Evolutionary conservation across 2,113 vertebrate species (phyloP).

Genomic region (Malurus elegans): DNA sequence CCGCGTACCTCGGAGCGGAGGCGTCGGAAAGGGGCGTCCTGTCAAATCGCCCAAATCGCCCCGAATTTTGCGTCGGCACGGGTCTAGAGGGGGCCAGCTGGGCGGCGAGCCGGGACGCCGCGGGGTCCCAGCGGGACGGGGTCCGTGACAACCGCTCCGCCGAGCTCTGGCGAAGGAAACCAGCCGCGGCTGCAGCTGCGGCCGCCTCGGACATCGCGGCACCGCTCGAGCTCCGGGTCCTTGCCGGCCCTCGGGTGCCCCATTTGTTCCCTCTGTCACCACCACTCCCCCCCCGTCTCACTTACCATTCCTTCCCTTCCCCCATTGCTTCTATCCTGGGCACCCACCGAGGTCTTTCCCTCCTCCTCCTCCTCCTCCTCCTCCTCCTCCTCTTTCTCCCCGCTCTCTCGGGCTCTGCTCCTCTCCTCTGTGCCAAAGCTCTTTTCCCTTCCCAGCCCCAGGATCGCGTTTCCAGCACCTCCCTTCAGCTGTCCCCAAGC

Average conservation of each 20-base stretch:
- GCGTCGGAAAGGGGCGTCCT: background rate
- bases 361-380: background rate
- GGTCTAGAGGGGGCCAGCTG: background rate
- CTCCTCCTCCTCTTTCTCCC: background rate
- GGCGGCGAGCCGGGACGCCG: background rate
- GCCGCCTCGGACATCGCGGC: background rate
- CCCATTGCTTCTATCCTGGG: background rate
- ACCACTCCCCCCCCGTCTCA: background rate
- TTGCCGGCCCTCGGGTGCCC: background rate
- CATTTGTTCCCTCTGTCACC: background rate
- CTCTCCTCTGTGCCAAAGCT: background rate
- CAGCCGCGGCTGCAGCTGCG: background rate
- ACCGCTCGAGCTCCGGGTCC: background rate
- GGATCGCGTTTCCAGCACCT: conserved; percentile 23
- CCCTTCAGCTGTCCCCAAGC: conserved; percentile 7
- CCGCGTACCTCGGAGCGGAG: background rate
- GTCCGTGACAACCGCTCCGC: background rate
- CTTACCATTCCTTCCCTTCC: conserved; percentile 14
- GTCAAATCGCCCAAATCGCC: fast-evolving
- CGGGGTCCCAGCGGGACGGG: background rate
- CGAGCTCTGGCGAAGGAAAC: background rate
- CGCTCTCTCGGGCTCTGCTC: background rate
- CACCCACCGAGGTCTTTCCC: background rate
- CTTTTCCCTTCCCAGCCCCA: background rate
- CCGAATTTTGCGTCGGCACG: fast-evolving